Evolutionary conservation across 2,888 invertebrate species (phyloP).

Genomic region (Scotopteryx bipunctaria): DNA sequence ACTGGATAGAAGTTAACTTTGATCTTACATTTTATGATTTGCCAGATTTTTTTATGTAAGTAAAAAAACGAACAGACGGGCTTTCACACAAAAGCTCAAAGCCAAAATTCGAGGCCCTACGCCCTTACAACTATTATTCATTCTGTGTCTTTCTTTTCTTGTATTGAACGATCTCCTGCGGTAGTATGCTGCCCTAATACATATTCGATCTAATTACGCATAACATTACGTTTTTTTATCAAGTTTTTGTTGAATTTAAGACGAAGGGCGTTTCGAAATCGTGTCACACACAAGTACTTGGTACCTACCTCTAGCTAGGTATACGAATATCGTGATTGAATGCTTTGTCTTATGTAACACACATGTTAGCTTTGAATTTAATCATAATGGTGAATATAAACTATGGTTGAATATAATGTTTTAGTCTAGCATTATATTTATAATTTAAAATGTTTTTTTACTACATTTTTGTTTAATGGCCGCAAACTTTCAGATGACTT

Average conservation of each 20-base stretch:
- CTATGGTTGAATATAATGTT: no score
- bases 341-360: no score
- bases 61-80: neutral
- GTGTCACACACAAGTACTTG: no score
- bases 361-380: no score
- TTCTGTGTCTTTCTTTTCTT: slow-evolving; percentile 23
- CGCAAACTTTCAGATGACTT: neutral
- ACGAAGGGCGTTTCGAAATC: slow-evolving; percentile 4
- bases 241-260: slow-evolving; percentile 25
- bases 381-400: no score
- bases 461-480: neutral
- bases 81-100: neutral
- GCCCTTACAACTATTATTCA: slow-evolving; percentile 17
- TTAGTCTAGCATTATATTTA: no score
- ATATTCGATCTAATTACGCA: slow-evolving; percentile 83
- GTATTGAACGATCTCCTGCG: slow-evolving; percentile 42
- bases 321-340: no score
- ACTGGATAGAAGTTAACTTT: no score
- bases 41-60: neutral
- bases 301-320: no score
- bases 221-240: slow-evolving; percentile 67
- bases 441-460: no score
- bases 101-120: slow-evolving; percentile 14
- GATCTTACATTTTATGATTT: neutral
- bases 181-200: slow-evolving; percentile 75